These are phyloP conservation scores for Chaetura pelagica DNA, from an alignment of 2,113 vertebrate species.

Conservation along the genomic window DNA sequence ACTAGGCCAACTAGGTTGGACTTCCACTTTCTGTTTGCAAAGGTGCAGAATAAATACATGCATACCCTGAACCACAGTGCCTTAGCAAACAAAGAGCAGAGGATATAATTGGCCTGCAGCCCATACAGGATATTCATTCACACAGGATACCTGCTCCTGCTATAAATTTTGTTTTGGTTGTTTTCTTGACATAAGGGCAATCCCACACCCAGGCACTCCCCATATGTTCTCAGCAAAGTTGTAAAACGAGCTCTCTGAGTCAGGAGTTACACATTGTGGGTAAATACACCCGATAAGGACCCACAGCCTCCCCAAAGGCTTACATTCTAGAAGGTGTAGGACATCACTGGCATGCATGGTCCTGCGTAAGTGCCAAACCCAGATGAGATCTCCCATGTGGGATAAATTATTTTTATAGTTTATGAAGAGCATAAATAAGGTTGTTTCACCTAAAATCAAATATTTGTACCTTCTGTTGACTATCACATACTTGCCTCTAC, in stretches of 20 bases:
- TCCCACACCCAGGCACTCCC: conserved; percentile 54
- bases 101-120: neutral
- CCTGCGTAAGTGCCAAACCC: neutral
- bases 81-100: neutral
- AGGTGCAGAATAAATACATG: neutral
- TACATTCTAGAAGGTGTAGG: neutral
- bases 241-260: conserved; percentile 48
- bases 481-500: neutral
- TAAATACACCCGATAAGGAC: neutral
- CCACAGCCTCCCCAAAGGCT: neutral
- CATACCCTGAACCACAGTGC: neutral
- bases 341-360: neutral
- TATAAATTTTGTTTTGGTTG: conserved; percentile 16
- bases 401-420: neutral
- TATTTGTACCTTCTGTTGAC: neutral
- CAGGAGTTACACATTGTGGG: neutral
- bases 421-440: neutral
- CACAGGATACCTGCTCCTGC: neutral
- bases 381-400: neutral
- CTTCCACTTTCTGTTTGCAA: conserved; percentile 43
- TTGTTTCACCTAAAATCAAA: neutral
- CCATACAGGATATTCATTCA: neutral
- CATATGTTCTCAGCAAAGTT: conserved; percentile 16
- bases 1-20: neutral
- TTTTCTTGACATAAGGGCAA: conserved; percentile 26